Conservation (phyloP, 2,888 invertebrate species). For the Drosophila greeni region DNA sequence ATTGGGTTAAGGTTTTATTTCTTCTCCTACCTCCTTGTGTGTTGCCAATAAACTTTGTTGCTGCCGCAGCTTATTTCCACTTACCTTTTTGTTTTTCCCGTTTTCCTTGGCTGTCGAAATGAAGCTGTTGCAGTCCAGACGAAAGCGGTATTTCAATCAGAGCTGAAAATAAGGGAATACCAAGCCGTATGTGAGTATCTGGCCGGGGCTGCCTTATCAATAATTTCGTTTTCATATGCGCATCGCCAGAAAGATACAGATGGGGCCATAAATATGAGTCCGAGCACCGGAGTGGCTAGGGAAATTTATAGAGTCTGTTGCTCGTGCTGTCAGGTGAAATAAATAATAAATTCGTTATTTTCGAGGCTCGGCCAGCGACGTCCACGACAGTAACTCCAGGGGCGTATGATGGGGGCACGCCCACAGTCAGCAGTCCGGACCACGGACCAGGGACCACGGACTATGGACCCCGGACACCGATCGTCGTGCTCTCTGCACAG, state of each 20-base stretch:
- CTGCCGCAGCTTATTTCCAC: constrained; percentile 47
- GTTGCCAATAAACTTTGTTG: constrained; percentile 53
- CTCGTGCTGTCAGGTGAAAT: constrained; percentile 79
- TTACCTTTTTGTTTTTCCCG: constrained; percentile 30
- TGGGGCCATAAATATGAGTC: constrained; percentile 43
- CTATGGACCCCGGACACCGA: constrained; percentile 6
- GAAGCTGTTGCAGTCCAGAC: constrained; percentile 72
- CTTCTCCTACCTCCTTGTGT: constrained; percentile 31
- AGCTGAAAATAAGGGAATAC: constrained; percentile 27
- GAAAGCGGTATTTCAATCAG: constrained; percentile 63
- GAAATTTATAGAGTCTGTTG: constrained; percentile 78
- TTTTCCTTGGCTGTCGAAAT: constrained; percentile 61
- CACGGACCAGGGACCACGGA: not conserved
- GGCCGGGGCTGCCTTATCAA: constrained; percentile 69
- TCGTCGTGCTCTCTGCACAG: constrained; percentile 44
- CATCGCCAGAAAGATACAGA: constrained; percentile 33
- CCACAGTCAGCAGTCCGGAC: constrained; percentile 50
- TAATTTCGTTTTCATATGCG: constrained; percentile 66
- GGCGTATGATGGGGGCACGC: constrained; percentile 66
- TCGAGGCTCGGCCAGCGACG: constrained; percentile 32
- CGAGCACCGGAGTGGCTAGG: constrained; percentile 60
- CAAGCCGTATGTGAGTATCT: not conserved
- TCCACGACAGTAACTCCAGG: constrained; percentile 46
- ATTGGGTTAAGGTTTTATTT: constrained; percentile 73
- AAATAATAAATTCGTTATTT: constrained; percentile 79